Evolutionary conservation across 2,888 invertebrate genomes (phyloP).

Genomic region (Ectropis crepuscularia): DNA sequence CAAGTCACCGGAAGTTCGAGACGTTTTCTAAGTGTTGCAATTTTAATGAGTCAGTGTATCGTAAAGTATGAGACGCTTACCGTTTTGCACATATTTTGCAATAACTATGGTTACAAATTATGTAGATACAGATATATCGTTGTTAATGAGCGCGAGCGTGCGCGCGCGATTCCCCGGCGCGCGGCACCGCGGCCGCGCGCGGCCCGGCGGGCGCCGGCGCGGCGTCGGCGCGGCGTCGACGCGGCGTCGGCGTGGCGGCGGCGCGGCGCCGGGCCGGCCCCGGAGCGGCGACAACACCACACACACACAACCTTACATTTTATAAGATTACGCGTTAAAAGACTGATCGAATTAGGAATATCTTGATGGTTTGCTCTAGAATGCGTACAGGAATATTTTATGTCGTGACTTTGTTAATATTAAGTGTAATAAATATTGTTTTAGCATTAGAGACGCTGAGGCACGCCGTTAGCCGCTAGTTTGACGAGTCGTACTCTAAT

Average conservation of each 20-base stretch:
- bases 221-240: conserved; percentile 44
- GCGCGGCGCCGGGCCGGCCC: conserved; percentile 38
- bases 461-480: conserved; percentile 47
- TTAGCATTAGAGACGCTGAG: conserved; percentile 44
- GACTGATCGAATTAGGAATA: conserved; percentile 62
- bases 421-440: conserved; percentile 43
- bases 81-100: conserved; percentile 83
- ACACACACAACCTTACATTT: conserved; percentile 49
- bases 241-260: conserved; percentile 1
- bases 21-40: conserved; percentile 75
- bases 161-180: conserved; percentile 65
- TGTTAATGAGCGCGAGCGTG: conserved; percentile 57
- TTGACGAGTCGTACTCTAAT: conserved; percentile 41
- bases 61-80: conserved; percentile 80
- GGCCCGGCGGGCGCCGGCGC: conserved; percentile 45
- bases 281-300: conserved; percentile 57
- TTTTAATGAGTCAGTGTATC: conserved; percentile 77
- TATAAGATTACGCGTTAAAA: conserved; percentile 63
- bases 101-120: conserved; percentile 76
- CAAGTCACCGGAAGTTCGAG: conserved; percentile 68
- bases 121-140: conserved; percentile 62
- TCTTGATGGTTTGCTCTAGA: conserved; percentile 47
- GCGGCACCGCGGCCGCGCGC: conserved; percentile 63
- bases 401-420: conserved; percentile 48
- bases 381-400: conserved; percentile 47